A percentile compares a stretch with the other conserved stretches of the same genome.
phyloP scores from a whole-genome alignment of 1,140 invertebrate species.

The Drosophila saltans region DNA sequence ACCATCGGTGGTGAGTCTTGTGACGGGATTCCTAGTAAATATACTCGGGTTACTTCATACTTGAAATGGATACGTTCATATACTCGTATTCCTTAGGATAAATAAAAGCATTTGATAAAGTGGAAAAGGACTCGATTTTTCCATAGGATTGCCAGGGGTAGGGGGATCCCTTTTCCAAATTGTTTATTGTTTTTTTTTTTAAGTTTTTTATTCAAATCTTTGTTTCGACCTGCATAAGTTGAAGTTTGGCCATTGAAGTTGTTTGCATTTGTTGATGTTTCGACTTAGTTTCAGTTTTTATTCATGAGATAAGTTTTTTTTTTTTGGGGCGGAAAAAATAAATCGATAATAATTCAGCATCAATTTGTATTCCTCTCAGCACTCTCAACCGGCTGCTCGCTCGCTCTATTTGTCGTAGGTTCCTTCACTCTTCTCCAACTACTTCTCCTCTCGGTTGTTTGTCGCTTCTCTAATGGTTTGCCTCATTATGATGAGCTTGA shows the following conservation, averaged over 20 bases:
- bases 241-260: not conserved
- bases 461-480: not conserved
- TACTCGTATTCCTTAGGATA: too few relatives aligned
- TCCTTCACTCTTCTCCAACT: too few relatives aligned
- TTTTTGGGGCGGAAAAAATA: not conserved
- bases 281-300: not conserved
- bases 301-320: not conserved
- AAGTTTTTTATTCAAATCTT: not conserved
- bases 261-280: not conserved
- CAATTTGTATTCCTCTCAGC: not conserved
- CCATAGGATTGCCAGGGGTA: too few relatives aligned
- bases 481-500: slow-evolving; percentile 11
- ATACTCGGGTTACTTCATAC: too few relatives aligned
- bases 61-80: too few relatives aligned
- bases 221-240: not conserved
- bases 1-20: not conserved
- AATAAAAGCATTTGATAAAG: too few relatives aligned
- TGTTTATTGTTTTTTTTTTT: not conserved
- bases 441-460: not conserved
- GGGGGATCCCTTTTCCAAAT: too few relatives aligned
- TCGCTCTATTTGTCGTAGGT: not conserved
- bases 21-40: too few relatives aligned
- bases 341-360: slow-evolving; percentile 5
- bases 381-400: not conserved
- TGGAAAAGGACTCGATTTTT: too few relatives aligned